A percentile compares a stretch with the other conserved stretches of the same genome.
phyloP scores from a whole-genome alignment of 2,888 invertebrate species.

The Tenthredo notha region DNA sequence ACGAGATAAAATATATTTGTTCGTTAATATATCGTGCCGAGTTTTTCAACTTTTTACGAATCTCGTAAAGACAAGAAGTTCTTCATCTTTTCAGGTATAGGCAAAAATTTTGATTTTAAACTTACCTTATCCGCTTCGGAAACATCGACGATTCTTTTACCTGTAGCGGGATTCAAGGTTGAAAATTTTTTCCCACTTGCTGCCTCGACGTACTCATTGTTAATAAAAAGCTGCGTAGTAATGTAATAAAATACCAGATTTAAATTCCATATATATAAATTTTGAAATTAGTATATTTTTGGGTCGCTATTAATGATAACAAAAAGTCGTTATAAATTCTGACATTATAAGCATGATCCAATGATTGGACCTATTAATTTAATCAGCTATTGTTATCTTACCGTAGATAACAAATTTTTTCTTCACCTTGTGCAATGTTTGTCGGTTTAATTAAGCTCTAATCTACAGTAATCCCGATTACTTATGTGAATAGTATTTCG shows the following conservation, averaged over 20 bases:
- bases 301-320: not conserved
- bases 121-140: constrained; percentile 80
- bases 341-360: not conserved
- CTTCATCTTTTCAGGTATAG: too few relatives aligned
- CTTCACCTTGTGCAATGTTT: too few relatives aligned
- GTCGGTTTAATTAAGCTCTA: too few relatives aligned
- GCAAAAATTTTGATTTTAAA: not conserved
- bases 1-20: not conserved
- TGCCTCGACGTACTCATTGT: constrained; percentile 78
- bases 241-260: constrained; percentile 59
- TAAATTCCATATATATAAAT: not conserved
- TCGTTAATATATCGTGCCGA: not conserved
- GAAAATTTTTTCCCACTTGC: constrained; percentile 82
- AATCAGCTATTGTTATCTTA: too few relatives aligned
- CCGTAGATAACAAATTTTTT: too few relatives aligned
- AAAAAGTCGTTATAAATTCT: not conserved
- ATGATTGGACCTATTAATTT: not conserved
- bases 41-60: not conserved
- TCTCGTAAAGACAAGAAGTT: too few relatives aligned
- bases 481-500: too few relatives aligned
- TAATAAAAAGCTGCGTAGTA: constrained; percentile 70
- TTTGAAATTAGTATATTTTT: not conserved
- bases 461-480: too few relatives aligned
- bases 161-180: constrained; percentile 81
- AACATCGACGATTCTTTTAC: constrained; percentile 79